Evolutionary conservation across 2,888 invertebrate genomes (phyloP), one percentile per base, ranked within the genome.

Genomic region (Rhimphoctona megacephalus): DNA sequence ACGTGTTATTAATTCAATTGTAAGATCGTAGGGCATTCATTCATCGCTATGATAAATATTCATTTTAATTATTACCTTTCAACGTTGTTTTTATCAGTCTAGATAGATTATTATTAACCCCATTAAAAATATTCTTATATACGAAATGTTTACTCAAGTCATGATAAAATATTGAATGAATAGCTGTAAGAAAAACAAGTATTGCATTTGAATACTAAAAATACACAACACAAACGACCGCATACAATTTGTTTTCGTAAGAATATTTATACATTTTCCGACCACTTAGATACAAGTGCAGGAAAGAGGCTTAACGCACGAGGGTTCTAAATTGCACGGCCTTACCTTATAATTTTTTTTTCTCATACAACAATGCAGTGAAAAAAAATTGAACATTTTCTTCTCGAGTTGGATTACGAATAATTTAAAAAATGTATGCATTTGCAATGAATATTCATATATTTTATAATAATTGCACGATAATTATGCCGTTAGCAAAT

Each of bases 401-500:
- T 39, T 67, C 39, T 39, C 19, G 67, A 67, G 22, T 39, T 39
- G 33, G 39, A 54, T 57, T 14, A 49, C 57, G 54, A 66, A 69
- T 39, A 79, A 54, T 69, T 30, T 57, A 7, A 30, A 69, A 69
- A 22, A 69, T 8, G 46, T 64, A 69, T 25, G 25, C 57, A n/a
- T 54, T 39, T 39, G 14, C 22, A 54, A 79, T 79, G 43, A 79
- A 79, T 70, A 57, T 79, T 79, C 25, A 70, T 70, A 52, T 39
- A 43, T 46, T 79, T 57, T 30, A 57, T 30, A 70, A 79, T 52
- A 46, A 72, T 72, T 36, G 61, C 49, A 49, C 64, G 46, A 73
- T 49, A 72, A 81, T 81, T 73, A 73, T 57, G 30, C 67, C 52
- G 57, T 57, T 70, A 79, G 57, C 36, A 33, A 70, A 70, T 79